A percentile compares a stretch with the other conserved stretches of the same genome.
Evolutionary conservation across 37 sponge, comb jelly and placozoan species (phyloP).

Genomic region (Halichondria panicea): DNA sequence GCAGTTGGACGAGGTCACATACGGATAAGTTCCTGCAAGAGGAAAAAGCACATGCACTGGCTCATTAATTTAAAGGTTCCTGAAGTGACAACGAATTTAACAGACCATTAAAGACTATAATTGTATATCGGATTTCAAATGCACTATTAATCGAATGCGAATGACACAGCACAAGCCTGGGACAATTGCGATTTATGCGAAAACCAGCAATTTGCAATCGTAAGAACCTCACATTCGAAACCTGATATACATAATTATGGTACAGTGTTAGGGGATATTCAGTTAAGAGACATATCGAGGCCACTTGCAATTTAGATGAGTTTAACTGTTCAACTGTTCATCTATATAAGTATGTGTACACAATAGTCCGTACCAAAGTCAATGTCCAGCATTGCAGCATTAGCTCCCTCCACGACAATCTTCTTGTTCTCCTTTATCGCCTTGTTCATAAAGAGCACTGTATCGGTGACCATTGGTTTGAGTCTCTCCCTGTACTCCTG

Average conservation of each 20-base stretch:
- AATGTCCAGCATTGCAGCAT: slow-evolving; percentile 98
- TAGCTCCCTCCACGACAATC: slow-evolving; percentile 96
- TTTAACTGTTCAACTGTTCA: too few relatives aligned
- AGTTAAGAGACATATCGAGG: too few relatives aligned
- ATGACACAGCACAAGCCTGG: too few relatives aligned
- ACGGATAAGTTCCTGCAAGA: slow-evolving; percentile 91
- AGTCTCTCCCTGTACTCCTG: slow-evolving; percentile 54
- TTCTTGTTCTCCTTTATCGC: slow-evolving; percentile 66
- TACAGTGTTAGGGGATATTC: too few relatives aligned
- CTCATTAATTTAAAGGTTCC: not conserved
- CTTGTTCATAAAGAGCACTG: slow-evolving; percentile 71
- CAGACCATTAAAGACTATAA: too few relatives aligned
- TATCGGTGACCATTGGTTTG: slow-evolving; percentile 83
- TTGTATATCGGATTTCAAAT: too few relatives aligned
- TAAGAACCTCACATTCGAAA: too few relatives aligned
- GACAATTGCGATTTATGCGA: too few relatives aligned
- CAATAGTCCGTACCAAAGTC: slow-evolving; percentile 86
- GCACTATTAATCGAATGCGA: too few relatives aligned
- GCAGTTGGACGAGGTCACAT: slow-evolving; percentile 96
- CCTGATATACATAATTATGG: too few relatives aligned
- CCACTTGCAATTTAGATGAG: too few relatives aligned
- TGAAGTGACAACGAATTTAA: not conserved
- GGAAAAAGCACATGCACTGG: not conserved
- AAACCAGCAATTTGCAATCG: too few relatives aligned
- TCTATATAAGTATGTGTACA: not conserved